Evolutionary conservation across 2,888 invertebrate species (phyloP), one percentile per base, ranked within the genome.

Genomic region (Hetaerina titia): DNA sequence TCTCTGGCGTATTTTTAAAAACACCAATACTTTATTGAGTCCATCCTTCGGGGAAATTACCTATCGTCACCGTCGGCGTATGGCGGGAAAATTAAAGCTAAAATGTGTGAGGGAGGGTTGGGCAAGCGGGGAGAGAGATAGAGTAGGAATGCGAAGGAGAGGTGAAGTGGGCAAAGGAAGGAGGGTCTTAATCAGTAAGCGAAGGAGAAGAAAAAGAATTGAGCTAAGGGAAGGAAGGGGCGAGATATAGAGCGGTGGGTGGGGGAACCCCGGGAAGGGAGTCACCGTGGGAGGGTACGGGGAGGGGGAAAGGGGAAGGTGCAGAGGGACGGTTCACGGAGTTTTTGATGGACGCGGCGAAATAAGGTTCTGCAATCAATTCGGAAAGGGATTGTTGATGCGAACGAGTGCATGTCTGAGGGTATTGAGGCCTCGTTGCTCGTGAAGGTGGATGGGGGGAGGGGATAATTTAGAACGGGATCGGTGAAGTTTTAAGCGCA

Each of bases 341-440:
- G 5, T 15, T 81, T 31, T 11, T 6, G 57, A 89, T 11, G 58
- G 89, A 89, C 58, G 89, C n/a, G 22, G 58, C 11, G 58, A 58
- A 89, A 89, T 89, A 58, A 19, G 58, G 89, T 89, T 89, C 89
- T 58, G 89, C 89, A 89, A 57, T 89, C 58, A n/a, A 57, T 89
- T 57, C 89, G 89, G 58, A 89, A n/a, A 58, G 89, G 89, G 89
- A 58, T 56, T 56, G 89, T 58, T 58, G 56, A 89, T 58, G 58
- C 89, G 89, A 19, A 31, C 8, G 57, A 19, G 89, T 22, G 58
- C 89, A 89, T 56, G 89, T 58, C 89, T 89, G 57, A 58, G 89
- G 89, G 89, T n/a, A 58, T 57, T n/a, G 89, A 89, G 89, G 57
- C 31, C 31, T 19, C 69, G 69, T 31, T 31, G 81, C 31, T 81